Conservation (phyloP, 2,888 invertebrate species). For the Tenthredo livida region DNA sequence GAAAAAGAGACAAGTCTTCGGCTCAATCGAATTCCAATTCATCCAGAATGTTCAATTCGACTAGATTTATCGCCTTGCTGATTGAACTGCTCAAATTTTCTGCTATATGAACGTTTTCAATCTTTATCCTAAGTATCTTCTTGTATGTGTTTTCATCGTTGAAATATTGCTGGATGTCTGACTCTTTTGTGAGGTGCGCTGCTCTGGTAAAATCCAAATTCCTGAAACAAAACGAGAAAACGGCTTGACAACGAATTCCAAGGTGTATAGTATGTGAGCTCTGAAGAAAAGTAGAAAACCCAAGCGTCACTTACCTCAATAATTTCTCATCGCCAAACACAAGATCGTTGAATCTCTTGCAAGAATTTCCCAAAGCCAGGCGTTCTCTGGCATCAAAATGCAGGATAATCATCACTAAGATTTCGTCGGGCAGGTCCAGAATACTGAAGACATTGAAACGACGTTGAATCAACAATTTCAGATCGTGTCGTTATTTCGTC, state of each 20-base stretch:
- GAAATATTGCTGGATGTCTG: slow-evolving; percentile 2
- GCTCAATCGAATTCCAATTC: not conserved
- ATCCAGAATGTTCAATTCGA: not conserved
- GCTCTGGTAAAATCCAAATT: slow-evolving; percentile 2
- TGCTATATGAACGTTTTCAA: not conserved
- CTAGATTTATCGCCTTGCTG: not conserved
- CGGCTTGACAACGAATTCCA: too few species aligned
- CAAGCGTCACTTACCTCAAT: not conserved
- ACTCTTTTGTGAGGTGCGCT: not conserved
- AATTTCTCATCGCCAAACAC: not conserved
- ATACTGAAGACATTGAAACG: not conserved
- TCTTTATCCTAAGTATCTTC: not conserved
- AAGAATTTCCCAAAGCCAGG: not conserved
- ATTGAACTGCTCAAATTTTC: not conserved
- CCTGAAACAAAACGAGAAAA: not conserved
- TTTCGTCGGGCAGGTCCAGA: slow-evolving; percentile 1
- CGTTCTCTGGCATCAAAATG: slow-evolving; percentile 2
- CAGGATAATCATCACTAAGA: not conserved
- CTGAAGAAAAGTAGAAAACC: not conserved
- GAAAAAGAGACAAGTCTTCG: not conserved
- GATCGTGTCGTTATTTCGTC: too few species aligned
- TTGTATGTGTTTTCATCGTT: not conserved
- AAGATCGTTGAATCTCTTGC: not conserved
- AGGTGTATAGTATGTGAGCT: not conserved
- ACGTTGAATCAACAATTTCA: not conserved